Evolutionary conservation across 2,888 invertebrate genomes (phyloP), one percentile per base, ranked within the genome.

Genomic region (Eilema depressum): DNA sequence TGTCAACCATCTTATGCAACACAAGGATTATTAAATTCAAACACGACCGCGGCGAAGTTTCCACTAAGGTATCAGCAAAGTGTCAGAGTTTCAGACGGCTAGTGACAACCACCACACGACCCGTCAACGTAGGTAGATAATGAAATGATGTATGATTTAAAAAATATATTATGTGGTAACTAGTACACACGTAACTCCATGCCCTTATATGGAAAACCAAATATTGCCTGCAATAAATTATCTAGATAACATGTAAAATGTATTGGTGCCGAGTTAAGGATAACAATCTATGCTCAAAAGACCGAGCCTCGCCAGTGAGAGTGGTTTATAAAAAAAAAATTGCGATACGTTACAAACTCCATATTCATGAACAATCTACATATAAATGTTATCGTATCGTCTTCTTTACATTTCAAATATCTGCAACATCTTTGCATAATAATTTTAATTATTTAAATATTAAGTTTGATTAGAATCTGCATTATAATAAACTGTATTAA

Each of bases 211-310:
- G 63, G 62, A 63, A 37, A 8, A 53, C n/a, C 62, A 63, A 25
- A 33, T 37, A 37, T 25, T 17, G 62, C 12, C 20, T 47, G n/a
- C 11, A n/a, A 28, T 64, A n/a, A 53, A 47, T 64, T 26, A 41
- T 64, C 20, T 26, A 47, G 28, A 28, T 28, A 28, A 28, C 47
- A 53, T 41, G 63, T 20, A 26, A 47, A 47, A 64, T 64, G 64
- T 47, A 64, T 64, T 64, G 47, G 64, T 64, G 64, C 12, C 28
- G 47, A 64, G 28, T 28, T 37, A 53, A 64, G 12, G 47, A 64
- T 64, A 64, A 63, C 47, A 47, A 64, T 64, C 63, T 64, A 25
- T 26, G 20, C 41, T 53, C 20, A 63, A 63, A 63, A 47, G 41
- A 28, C 8, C n/a, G 10, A 53, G 53, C 53, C 20, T 2, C 53